These are phyloP conservation scores for roundworm (Caenorhabditis elegans) DNA, from an alignment of 1,140 invertebrate genomes.

Conservation along the genomic window DNA sequence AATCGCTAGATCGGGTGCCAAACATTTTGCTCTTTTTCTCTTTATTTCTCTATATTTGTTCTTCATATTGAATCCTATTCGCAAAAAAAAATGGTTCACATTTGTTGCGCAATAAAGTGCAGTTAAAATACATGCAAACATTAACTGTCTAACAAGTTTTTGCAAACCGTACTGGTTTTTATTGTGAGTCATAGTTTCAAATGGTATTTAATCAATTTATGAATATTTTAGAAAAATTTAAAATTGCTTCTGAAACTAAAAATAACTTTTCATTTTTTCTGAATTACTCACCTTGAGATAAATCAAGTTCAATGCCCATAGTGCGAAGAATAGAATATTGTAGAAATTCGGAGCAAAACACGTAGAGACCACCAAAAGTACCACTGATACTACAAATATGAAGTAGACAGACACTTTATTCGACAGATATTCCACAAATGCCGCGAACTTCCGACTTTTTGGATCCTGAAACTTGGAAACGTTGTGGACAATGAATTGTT, in stretches of 20 bases:
- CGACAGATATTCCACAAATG: conserved; percentile 13
- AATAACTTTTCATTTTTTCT: neutral
- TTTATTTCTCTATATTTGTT: neutral
- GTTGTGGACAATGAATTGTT: no score
- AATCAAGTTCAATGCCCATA: conserved; percentile 55
- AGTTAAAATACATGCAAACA: conserved; percentile 11
- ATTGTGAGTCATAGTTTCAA: neutral
- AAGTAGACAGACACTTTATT: conserved; percentile 52
- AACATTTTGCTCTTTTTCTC: conserved; percentile 4
- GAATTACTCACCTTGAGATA: conserved; percentile 49
- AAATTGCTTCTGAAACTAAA: no score
- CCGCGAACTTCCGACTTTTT: conserved; percentile 13
- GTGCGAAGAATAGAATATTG: conserved; percentile 57
- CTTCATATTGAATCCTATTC: neutral
- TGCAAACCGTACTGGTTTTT: no score
- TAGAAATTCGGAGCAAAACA: conserved; percentile 50
- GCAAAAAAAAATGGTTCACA: neutral
- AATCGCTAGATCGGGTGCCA: neutral
- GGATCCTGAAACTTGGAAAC: conserved; percentile 11
- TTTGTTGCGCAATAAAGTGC: no score
- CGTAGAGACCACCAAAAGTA: conserved; percentile 56
- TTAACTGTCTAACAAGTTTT: neutral
- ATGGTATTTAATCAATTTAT: no score
- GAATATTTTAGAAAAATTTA: no score
- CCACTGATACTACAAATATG: conserved; percentile 60